Base-by-base conservation (phyloP, 2,113 vertebrate species). In the Gallinago media region DNA sequence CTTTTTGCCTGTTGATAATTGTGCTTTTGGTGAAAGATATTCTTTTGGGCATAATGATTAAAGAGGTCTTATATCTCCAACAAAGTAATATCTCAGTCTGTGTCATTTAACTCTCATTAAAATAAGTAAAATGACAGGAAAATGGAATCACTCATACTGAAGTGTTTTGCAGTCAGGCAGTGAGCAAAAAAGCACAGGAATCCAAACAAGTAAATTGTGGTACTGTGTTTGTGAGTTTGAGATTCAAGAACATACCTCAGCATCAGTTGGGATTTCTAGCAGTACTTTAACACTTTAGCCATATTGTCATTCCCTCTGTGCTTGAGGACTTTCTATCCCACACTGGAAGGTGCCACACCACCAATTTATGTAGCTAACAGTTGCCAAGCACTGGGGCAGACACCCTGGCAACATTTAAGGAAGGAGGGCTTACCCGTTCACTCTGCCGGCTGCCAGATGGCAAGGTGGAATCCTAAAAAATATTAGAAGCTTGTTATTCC, bases 371-470 rank as follows among this genome's bases (percentile, higher is more conserved):
- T 54, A 46, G 44, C 42, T 63, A 52, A 55, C 47, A 32, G 55
- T 19, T 70, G 59, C 61, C 88, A 72, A 72, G 58, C 31, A 5
- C 12, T 44, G 47, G 66, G 50, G 20, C 75, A 34, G 23, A 63
- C 40, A 50, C 42, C n/a, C 27, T 65, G 42, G 52, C 38, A 65
- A 16, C 12, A 25, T 0, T 0, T 4, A 63, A 67, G 50, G 63
- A 72, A 62, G 38, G 38, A 77, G 12, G 5, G 17, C 95, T 96
- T 92, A 97, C 96, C 91, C 83, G 88, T 70, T 95, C 94, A 14
- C 55, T 94, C 66, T 97, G 94, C 6, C 13, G 71, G 72, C 44
- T 67, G 21, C 88, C 92, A 63, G 85, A 88, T 2, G 56, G 9
- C 0, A 84, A 91, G 27, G 85, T 25, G 13, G 92, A 79, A 36